Percentiles rank a stretch among this genome's conserved stretches.
Evolutionary conservation across 2,888 invertebrate species (phyloP).

Genomic region (Perithous albicinctus): DNA sequence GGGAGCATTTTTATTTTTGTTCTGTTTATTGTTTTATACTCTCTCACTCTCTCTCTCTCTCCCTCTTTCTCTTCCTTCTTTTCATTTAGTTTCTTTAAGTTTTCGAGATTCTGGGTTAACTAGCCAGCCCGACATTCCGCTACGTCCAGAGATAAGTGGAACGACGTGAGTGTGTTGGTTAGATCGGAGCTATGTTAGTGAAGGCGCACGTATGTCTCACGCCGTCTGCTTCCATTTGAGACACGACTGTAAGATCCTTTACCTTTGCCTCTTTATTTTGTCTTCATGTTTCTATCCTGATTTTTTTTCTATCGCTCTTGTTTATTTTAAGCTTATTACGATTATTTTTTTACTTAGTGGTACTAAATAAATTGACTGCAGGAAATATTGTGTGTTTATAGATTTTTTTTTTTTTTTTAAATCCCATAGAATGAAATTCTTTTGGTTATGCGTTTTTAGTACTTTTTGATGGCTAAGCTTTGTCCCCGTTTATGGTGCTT

Average conservation of each 20-base stretch:
- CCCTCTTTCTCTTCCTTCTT: slow-evolving; percentile 22
- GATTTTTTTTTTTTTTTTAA: background rate
- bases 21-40: slow-evolving; percentile 35
- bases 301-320: background rate
- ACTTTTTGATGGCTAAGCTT: background rate
- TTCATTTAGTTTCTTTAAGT: slow-evolving; percentile 52
- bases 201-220: slow-evolving; percentile 48
- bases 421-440: background rate
- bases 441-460: background rate
- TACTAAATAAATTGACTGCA: no score
- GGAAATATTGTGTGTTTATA: no score
- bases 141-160: slow-evolving; percentile 77
- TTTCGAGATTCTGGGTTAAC: slow-evolving; percentile 76
- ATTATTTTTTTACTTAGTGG: no score
- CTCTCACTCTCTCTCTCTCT: no score
- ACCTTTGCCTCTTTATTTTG: slow-evolving; percentile 38
- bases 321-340: background rate
- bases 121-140: slow-evolving; percentile 74
- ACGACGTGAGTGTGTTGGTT: slow-evolving; percentile 72
- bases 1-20: slow-evolving; percentile 7
- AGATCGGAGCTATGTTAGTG: slow-evolving; percentile 55
- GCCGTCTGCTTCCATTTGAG: slow-evolving; percentile 36
- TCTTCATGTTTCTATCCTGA: slow-evolving; percentile 16
- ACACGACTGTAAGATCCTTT: slow-evolving; percentile 50
- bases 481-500: background rate